These are phyloP conservation scores for Aythya baeri DNA, from an alignment of 2,113 vertebrate genomes.

Conservation along the genomic window DNA sequence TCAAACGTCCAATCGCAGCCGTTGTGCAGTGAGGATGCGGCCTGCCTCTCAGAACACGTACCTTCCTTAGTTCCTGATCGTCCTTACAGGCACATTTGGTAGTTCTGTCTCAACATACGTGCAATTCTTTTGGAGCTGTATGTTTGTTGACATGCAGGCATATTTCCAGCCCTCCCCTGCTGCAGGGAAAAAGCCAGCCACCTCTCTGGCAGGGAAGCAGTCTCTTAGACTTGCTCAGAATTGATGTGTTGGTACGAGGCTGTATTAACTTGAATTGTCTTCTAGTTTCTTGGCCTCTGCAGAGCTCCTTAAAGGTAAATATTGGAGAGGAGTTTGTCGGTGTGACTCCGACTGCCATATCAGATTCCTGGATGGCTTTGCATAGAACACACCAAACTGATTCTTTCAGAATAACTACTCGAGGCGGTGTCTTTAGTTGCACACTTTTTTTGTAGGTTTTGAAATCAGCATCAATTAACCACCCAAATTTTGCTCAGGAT, in stretches of 20 bases:
- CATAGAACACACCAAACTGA: not conserved
- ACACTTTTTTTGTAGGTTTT: not conserved
- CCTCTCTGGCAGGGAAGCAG: not conserved
- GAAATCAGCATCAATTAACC: not conserved
- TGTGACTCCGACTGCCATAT: not conserved
- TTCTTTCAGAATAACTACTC: not conserved
- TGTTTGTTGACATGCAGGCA: not conserved
- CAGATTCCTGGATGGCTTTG: not conserved
- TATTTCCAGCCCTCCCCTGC: not conserved
- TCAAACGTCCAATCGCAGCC: not conserved
- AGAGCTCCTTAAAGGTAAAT: not conserved
- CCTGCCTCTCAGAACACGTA: not conserved
- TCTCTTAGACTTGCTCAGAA: not conserved
- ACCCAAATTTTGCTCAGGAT: not conserved
- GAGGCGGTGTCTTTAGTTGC: fast-evolving
- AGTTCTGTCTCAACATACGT: fast-evolving
- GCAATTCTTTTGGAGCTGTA: not conserved
- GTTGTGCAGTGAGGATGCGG: not conserved
- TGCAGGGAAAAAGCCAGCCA: not conserved
- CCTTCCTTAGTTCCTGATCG: not conserved
- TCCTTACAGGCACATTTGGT: not conserved
- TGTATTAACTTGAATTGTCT: not conserved
- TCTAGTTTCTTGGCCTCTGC: not conserved
- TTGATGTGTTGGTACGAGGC: not conserved
- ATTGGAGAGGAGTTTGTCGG: not conserved